Evolutionary conservation across 2,888 invertebrate genomes (phyloP), one percentile per base, ranked within the genome.

Genomic region (Acronicta psi): DNA sequence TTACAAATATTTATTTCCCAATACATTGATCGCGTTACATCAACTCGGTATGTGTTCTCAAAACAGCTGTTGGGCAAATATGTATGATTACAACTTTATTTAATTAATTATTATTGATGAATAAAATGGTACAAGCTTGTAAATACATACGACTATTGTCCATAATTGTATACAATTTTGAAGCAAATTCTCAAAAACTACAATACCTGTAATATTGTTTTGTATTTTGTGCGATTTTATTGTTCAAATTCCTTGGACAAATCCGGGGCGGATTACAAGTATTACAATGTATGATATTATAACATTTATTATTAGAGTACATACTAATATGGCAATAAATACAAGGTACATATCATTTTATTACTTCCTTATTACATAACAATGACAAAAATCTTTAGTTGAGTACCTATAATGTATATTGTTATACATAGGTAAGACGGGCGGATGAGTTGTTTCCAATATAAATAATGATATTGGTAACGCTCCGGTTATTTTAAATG

Each of bases 1-100:
- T 78, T 45, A 75, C 76, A 59, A 29, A 11, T 29, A 29, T 29
- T 29, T 29, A 64, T 75, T 69, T 76, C 14, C 25, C 11, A 44
- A 31, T 16, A 44, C 31, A 31, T 31, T 13, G 31, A 31, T 6
- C 11, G 25, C 8, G 13, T 3, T 31, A 13, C 31, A 31, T 31
- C 8, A n/a, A 49, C 38, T 38, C 5, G 23, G n/a, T 18, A 23
- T 31, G 13, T 11, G n/a, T 31, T 31, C 1, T 13, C 13, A 31
- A 7, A 10, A 38, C 16, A 38, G 10, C 10, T 16, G 7, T 38
- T 41, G 16, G 49, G 58, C 47, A 49, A n/a, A 29, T 23, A 23
- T 6, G 5, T 2, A 6, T 23, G 6, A 7, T 5, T 23, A 23
- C 23, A 23, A 2, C 23, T 25, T 10, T 37, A 16, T 10, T 17